Conservation (phyloP, 2,888 invertebrate genomes). For the Branchellion lobata region DNA sequence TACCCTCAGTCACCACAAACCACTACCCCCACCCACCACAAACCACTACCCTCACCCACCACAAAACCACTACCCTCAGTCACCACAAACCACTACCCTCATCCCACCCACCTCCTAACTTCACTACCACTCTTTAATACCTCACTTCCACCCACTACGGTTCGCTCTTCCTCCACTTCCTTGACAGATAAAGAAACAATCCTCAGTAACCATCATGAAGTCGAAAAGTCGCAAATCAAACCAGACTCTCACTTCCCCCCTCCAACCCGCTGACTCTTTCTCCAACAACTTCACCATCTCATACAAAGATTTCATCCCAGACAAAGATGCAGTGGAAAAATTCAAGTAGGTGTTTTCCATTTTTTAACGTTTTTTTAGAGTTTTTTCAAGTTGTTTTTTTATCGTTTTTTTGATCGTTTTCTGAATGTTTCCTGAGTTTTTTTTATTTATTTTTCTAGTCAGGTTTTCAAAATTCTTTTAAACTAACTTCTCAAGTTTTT, state of each 20-base stretch:
- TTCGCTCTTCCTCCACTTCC: background rate
- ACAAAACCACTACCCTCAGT: background rate
- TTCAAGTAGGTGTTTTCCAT: background rate
- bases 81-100: background rate
- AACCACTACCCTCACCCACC: background rate
- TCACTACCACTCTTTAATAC: background rate
- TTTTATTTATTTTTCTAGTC: too few species aligned
- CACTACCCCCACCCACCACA: background rate
- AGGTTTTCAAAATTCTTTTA: too few species aligned
- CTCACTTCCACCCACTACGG: background rate
- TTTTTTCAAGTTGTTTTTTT: too few species aligned
- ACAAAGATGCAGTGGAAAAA: constrained; percentile 4
- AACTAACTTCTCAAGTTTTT: too few species aligned
- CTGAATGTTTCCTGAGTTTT: too few species aligned
- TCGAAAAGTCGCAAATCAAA: background rate
- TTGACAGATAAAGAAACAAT: background rate
- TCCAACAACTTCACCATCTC: background rate
- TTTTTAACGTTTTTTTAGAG: too few species aligned
- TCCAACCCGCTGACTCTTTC: background rate
- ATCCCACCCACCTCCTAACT: background rate
- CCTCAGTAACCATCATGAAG: background rate
- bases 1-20: background rate
- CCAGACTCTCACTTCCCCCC: background rate
- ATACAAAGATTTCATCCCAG: constrained; percentile 14
- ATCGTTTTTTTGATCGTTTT: too few species aligned